These are phyloP conservation scores for Hypotaenidia okinawae DNA, from an alignment of 2,797 vertebrate genomes.

Conservation along the genomic window DNA sequence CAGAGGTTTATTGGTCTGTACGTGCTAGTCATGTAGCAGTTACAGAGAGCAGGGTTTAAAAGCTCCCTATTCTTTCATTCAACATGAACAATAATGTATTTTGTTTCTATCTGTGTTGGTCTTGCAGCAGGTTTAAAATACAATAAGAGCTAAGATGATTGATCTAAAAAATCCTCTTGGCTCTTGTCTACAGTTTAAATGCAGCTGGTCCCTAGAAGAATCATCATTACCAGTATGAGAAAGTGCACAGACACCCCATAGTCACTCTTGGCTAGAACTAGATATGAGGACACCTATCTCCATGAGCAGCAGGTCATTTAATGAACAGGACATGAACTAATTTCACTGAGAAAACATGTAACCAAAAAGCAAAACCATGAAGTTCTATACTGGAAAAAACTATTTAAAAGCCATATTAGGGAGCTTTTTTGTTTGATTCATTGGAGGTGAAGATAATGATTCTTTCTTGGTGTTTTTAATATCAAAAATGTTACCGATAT, in stretches of 20 bases:
- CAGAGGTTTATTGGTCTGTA: neutral
- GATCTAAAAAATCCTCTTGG: neutral
- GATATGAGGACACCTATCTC: neutral
- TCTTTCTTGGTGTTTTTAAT: neutral
- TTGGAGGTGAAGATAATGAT: neutral
- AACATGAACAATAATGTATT: neutral
- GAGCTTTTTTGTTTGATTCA: neutral
- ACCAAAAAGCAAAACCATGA: neutral
- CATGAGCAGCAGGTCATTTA: neutral
- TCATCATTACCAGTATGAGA: neutral
- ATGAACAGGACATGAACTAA: neutral
- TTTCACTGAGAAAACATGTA: neutral
- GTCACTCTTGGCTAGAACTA: neutral
- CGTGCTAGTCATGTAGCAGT: neutral
- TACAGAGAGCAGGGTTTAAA: constrained; percentile 5
- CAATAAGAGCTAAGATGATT: neutral
- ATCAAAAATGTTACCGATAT: neutral
- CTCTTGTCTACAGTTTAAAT: neutral
- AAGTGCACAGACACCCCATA: neutral
- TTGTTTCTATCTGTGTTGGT: neutral
- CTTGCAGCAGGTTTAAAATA: constrained; percentile 22
- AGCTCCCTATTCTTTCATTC: neutral
- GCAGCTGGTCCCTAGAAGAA: neutral
- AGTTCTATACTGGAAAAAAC: neutral
- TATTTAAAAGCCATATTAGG: rapidly evolving